Evolutionary conservation across 1,140 invertebrate genomes (phyloP), one percentile per base, ranked within the genome.

Genomic region (Gonatopus flavifemur): DNA sequence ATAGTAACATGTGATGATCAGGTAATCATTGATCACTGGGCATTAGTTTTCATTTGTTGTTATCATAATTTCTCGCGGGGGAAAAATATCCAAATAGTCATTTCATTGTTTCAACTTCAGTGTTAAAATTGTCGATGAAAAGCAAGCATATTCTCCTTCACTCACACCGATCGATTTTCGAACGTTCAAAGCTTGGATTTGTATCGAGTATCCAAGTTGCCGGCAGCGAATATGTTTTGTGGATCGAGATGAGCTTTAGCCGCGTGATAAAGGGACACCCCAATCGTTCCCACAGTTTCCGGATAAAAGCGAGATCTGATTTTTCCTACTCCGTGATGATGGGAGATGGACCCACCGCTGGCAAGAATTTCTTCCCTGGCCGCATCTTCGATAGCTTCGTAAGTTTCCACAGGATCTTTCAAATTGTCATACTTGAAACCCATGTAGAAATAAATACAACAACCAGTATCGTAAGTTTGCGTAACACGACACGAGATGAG

Each of bases 371-470:
- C 95, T 57, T 97, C 88, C 31, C 96, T 78, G 0, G 95, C 96
- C 38, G 83, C 83, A 16, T 84, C 81, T 78, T 97, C 88, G 20
- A 94, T 86, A 31, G 86, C 74, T 62, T 96, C 91, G 76, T 95
- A 96, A 0, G 87, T 77, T n/a, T 83, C 74, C 2, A 96, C 84
- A 0, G 94, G 90, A 73, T 94, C 82, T 15, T 72, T 55, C 12
- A 89, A 74, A 7, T 82, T 78, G 4, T 71, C 66, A 68, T 88
- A 89, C 67, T 91, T 94, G 74, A 96, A 96, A 0, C 85, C 96
- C 81, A 98, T 94, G 74, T 99, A 99, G 76, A 99, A 98, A 72
- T 99, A 99, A 41, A 98, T 88, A 72, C 95, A 98, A 61, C 95
- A 96, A 0, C 97, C 96, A 2, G 89, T 87, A 72, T 99, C 97